Evolutionary conservation across 37 sponge, comb jelly and placozoan species (phyloP).

Genomic region (Aplysina aerophoba): DNA sequence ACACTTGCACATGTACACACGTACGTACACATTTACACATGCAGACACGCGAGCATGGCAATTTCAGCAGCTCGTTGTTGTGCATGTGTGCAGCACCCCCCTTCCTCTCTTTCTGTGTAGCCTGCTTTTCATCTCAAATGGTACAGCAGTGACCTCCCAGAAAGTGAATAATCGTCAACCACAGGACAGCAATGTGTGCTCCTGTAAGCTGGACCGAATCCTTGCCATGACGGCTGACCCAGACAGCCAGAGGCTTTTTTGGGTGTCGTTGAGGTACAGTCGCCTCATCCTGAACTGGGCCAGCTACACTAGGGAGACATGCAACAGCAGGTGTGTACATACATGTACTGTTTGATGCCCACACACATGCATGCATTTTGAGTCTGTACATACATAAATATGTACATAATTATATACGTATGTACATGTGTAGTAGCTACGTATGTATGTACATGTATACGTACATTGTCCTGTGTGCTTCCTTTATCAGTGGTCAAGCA

Average conservation of each 20-base stretch:
- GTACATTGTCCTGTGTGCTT: background rate
- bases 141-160: background rate
- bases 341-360: background rate
- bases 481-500: too few species aligned
- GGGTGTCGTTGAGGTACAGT: background rate
- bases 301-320: slow-evolving; percentile 1
- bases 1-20: too few species aligned
- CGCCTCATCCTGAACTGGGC: slow-evolving; percentile 20
- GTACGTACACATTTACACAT: too few species aligned
- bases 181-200: background rate
- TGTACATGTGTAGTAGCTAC: too few species aligned
- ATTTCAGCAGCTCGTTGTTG: too few species aligned
- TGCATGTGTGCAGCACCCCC: too few species aligned
- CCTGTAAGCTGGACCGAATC: background rate
- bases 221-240: background rate
- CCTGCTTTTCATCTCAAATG: background rate
- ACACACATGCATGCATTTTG: background rate
- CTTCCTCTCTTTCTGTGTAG: background rate
- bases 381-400: background rate
- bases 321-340: slow-evolving; percentile 15
- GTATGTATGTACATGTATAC: background rate
- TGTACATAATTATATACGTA: background rate
- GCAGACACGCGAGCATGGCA: too few species aligned
- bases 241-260: background rate
- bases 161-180: background rate